Evolutionary conservation across 2,113 vertebrate species (phyloP).

Genomic region (Chaetorhynchus papuensis): DNA sequence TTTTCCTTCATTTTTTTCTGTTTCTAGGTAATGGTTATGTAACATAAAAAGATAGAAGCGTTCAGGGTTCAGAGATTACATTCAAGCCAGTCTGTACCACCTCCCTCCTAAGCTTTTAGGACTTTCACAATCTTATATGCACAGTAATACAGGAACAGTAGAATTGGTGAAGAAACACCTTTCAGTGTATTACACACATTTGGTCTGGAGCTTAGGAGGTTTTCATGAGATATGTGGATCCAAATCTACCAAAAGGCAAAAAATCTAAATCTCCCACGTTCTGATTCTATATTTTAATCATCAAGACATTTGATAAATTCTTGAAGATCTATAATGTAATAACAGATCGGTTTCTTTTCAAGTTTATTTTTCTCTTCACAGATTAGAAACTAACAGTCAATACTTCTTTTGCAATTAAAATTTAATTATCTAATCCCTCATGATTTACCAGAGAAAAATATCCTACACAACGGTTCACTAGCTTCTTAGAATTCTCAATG

Average conservation of each 20-base stretch:
- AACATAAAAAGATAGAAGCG: not conserved
- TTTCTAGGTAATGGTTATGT: not conserved
- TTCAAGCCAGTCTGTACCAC: not conserved
- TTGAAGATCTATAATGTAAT: not conserved
- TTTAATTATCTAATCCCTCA: conserved; percentile 6
- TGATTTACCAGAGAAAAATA: conserved; percentile 24
- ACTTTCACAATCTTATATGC: not conserved
- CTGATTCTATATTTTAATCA: not conserved
- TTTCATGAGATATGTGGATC: not conserved
- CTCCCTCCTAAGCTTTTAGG: not conserved
- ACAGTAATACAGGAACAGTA: not conserved
- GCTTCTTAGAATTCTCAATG: not conserved
- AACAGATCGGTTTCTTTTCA: not conserved
- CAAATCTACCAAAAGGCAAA: not conserved
- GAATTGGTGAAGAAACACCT: not conserved
- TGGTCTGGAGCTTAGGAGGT: not conserved
- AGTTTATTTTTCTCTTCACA: not conserved
- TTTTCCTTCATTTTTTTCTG: not conserved
- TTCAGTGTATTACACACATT: not conserved
- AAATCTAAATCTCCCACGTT: not conserved
- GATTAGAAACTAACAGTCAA: conserved; percentile 28
- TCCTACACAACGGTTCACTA: not conserved
- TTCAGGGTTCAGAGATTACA: not conserved
- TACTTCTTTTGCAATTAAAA: conserved; percentile 54
- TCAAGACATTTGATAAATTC: not conserved